Percentiles rank a stretch among this genome's conserved stretches.
These are phyloP conservation scores for Dryobates pubescens DNA, from an alignment of 2,797 vertebrate genomes.

Conservation along the genomic window DNA sequence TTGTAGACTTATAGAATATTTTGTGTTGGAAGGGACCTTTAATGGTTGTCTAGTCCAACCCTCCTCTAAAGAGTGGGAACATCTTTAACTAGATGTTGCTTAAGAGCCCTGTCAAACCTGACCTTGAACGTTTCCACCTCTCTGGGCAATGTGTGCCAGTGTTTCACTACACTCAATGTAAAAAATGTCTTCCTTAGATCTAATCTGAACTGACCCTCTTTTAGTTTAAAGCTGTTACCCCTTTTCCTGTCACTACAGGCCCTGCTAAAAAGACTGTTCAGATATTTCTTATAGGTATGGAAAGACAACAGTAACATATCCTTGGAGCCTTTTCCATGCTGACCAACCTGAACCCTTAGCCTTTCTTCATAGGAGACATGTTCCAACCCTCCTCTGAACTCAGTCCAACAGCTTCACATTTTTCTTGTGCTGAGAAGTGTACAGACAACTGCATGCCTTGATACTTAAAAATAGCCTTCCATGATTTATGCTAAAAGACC, in stretches of 20 bases:
- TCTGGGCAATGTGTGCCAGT: no score
- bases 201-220: neutral
- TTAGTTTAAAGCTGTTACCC: neutral
- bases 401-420: neutral
- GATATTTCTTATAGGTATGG: neutral
- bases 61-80: no score
- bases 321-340: neutral
- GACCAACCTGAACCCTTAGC: neutral
- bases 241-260: neutral
- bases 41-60: no score
- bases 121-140: no score
- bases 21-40: no score
- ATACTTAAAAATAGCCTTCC: neutral
- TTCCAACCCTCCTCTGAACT: neutral
- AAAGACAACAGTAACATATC: neutral
- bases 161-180: no score
- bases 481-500: neutral
- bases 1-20: no score
- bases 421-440: neutral
- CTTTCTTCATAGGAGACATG: neutral
- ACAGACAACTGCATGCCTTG: neutral
- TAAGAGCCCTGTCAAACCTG: no score
- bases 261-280: neutral
- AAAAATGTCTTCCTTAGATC: no score
- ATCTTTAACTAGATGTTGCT: no score